Percentiles rank a stretch among this genome's conserved stretches.
Evolutionary conservation across 2,113 vertebrate species (phyloP).

Genomic region (Dolichotis patagonum): DNA sequence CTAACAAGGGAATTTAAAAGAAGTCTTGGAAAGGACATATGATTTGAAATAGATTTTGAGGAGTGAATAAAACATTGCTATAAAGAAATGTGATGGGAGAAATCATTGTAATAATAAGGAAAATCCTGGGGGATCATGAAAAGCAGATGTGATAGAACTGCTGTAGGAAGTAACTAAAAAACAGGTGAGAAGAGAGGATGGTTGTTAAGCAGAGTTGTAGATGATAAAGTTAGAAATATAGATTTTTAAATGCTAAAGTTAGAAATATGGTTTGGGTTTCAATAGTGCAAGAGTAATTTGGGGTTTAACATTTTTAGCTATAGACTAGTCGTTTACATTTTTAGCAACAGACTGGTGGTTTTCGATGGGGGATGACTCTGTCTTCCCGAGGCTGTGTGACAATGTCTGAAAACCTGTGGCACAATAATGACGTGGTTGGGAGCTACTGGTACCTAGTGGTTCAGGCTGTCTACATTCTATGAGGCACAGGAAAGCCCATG

Average conservation of each 20-base stretch:
- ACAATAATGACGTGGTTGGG: neutral
- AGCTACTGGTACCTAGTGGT: neutral
- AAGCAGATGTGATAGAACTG: neutral
- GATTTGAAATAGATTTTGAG: slow-evolving; percentile 4
- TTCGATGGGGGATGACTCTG: neutral
- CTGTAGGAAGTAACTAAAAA: neutral
- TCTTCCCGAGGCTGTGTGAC: neutral
- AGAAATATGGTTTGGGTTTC: neutral
- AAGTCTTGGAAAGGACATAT: slow-evolving; percentile 17
- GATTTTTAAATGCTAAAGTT: neutral
- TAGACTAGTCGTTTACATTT: neutral
- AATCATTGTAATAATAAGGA: neutral
- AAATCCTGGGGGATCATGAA: neutral
- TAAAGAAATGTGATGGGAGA: neutral
- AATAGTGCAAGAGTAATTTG: neutral
- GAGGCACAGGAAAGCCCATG: neutral
- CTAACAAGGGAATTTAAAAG: slow-evolving; percentile 25
- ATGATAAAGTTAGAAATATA: neutral
- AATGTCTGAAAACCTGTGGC: neutral
- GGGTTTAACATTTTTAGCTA: neutral
- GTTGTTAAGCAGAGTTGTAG: neutral
- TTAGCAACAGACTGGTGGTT: neutral
- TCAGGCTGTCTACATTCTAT: neutral
- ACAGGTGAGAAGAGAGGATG: neutral
- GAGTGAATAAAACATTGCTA: neutral